phyloP scores from a whole-genome alignment of 2,113 vertebrate genomes.

The Xenus cinereus region DNA sequence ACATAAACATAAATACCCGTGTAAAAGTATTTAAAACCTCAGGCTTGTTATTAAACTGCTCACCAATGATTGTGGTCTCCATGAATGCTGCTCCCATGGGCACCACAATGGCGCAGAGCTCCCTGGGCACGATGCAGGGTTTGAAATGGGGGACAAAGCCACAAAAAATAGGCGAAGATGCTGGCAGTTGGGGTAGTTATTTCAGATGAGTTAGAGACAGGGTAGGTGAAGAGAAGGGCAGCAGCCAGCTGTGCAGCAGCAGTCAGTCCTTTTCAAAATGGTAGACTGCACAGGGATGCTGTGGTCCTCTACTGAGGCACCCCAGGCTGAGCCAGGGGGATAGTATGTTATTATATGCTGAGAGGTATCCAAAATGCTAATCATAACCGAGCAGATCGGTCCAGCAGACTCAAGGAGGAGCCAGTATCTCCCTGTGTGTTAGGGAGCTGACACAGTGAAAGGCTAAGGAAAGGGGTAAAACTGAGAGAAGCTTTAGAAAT shows the following conservation, averaged over 20 bases:
- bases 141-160: neutral
- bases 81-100: neutral
- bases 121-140: neutral
- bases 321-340: rapidly evolving
- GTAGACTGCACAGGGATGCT: rapidly evolving
- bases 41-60: neutral
- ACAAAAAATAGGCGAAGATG: neutral
- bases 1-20: neutral
- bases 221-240: neutral
- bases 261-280: neutral
- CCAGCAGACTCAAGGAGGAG: neutral
- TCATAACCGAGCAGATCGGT: neutral
- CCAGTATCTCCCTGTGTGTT: neutral
- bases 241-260: neutral
- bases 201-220: neutral
- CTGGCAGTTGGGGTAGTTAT: neutral
- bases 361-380: neutral
- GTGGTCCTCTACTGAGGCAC: neutral
- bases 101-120: neutral
- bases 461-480: neutral
- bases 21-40: neutral
- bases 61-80: neutral
- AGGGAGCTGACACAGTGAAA: neutral
- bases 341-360: rapidly evolving
- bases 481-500: neutral